These are phyloP conservation scores for Merops nubicus DNA, from an alignment of 2,113 vertebrate genomes.

Conservation along the genomic window DNA sequence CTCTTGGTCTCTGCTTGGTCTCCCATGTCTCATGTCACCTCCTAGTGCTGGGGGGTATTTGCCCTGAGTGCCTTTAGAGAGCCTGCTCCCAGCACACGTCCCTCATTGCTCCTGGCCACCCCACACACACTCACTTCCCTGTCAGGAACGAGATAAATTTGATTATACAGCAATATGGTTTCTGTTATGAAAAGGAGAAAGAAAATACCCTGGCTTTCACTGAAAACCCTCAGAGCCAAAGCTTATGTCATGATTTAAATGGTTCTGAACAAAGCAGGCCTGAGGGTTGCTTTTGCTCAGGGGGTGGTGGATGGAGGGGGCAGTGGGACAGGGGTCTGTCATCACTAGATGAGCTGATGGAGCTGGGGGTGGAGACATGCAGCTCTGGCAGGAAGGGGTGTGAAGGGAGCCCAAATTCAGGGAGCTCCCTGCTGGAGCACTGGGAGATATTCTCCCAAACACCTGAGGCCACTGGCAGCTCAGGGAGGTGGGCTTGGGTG, in stretches of 20 bases:
- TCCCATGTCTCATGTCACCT: neutral
- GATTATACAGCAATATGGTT: slow-evolving; percentile 40
- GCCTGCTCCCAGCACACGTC: neutral
- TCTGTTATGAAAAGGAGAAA: neutral
- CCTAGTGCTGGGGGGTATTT: neutral
- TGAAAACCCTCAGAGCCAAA: neutral
- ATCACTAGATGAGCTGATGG: neutral
- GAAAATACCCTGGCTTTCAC: slow-evolving; percentile 16
- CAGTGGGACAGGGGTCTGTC: accelerated
- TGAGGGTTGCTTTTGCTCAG: neutral
- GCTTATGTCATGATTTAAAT: slow-evolving; percentile 30
- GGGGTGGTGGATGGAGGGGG: neutral
- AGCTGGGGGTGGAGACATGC: neutral
- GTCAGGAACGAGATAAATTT: slow-evolving; percentile 9
- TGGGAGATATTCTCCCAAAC: neutral
- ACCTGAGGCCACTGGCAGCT: neutral
- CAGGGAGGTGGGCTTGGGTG: neutral
- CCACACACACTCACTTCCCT: neutral
- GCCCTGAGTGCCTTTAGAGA: neutral
- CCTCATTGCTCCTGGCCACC: neutral
- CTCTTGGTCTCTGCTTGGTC: neutral
- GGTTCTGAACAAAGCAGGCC: neutral
- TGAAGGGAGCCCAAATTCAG: accelerated
- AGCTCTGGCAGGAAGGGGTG: neutral
- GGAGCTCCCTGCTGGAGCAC: neutral